Evolutionary conservation across 2,888 invertebrate species (phyloP), one percentile per base, ranked within the genome.

Genomic region (Rhorus exstirpatorius): DNA sequence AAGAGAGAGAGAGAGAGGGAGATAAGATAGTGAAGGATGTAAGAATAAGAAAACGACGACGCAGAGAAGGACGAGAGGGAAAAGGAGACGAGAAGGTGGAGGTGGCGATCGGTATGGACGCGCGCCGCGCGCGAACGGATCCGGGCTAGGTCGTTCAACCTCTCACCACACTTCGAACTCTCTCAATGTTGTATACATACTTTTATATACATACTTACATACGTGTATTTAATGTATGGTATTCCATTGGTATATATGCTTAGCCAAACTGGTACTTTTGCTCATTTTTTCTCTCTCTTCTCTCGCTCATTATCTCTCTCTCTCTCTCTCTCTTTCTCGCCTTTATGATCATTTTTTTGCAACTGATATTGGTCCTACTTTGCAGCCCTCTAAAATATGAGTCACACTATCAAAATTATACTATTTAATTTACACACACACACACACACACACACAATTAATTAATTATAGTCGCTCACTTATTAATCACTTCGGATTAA

Each of bases 91-190:
- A 38, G 65, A 53, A 55, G 75, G 63, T 65, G 80, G 63, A 71
- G 81, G 81, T 81, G 89, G 86, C 88, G 90, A 88, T 89, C 89
- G 88, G 89, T 90, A 90, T 87, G 89, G 86, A 90, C 87, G 88
- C 88, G 86, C 85, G 85, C 72, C 81, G 76, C 71, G 77, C 81
- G 81, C 81, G 78, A 84, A 85, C 85, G 90, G 90, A 89, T 89
- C 89, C 89, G 89, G 89, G 89, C 90, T 89, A 88, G 89, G 90
- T 89, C 90, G 89, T 89, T 89, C 90, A 89, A 90, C 90, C 87
- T 90, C 88, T 87, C 87, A 85, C 86, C 88, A 84, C 84, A 87
- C 87, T 85, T 84, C 86, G 85, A 81, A 83, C 86, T 86, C 84
- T 84, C 81, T 76, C 82, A 81, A 87, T 85, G 82, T 86, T 51